Evolutionary conservation across 2,113 vertebrate species (phyloP).

Genomic region (Strigops habroptila): DNA sequence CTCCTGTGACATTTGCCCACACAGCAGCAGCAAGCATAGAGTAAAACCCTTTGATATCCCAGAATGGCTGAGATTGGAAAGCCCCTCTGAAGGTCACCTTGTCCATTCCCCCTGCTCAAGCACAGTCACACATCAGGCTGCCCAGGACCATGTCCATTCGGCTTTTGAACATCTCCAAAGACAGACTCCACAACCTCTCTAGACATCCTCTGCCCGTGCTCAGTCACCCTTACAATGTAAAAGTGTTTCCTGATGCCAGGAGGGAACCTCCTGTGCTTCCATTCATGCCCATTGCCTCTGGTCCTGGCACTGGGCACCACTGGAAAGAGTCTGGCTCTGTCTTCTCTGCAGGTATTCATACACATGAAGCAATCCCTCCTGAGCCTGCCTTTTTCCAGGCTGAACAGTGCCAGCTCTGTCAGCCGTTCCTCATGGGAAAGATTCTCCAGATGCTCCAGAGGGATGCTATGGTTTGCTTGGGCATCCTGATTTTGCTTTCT

Average conservation of each 20-base stretch:
- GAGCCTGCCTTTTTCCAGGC: background rate
- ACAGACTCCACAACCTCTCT: background rate
- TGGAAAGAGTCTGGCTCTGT: background rate
- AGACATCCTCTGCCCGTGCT: background rate
- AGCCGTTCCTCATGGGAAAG: background rate
- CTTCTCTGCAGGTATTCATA: background rate
- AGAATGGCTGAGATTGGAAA: background rate
- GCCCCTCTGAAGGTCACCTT: background rate
- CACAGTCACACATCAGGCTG: background rate
- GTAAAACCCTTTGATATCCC: background rate
- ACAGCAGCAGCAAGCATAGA: background rate
- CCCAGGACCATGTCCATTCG: background rate
- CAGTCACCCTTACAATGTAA: accelerated
- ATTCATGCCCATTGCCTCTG: background rate
- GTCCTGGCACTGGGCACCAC: background rate
- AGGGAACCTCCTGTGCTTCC: background rate
- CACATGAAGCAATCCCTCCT: background rate
- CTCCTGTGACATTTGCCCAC: background rate
- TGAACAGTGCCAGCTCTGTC: background rate
- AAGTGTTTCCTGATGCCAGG: background rate
- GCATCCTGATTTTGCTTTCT: background rate
- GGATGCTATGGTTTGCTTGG: background rate
- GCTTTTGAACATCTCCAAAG: background rate
- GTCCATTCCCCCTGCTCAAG: background rate
- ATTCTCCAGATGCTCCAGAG: background rate